Conservation (phyloP, 1,140 invertebrate species). For the Proales similis region DNA sequence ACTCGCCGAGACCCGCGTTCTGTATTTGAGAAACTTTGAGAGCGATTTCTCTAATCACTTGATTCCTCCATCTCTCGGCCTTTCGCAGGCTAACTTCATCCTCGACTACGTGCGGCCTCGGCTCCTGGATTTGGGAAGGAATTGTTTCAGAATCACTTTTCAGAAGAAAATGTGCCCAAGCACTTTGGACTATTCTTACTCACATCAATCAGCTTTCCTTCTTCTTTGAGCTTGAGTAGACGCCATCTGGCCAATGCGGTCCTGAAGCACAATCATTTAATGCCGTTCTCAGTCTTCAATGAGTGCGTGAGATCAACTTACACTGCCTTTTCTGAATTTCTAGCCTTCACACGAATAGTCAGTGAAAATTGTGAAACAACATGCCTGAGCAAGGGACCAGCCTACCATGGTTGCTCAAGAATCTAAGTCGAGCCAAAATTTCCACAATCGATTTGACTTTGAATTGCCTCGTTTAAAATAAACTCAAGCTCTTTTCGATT, state of each 20-base stretch:
- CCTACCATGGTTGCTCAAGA: too few species aligned
- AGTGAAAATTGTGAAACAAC: not conserved
- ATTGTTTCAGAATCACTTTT: not conserved
- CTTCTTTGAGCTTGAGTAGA: conserved; percentile 79
- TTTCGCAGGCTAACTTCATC: conserved; percentile 80
- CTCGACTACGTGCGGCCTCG: conserved; percentile 82
- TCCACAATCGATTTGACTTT: too few species aligned
- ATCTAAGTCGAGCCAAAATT: too few species aligned
- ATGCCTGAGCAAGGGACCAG: too few species aligned
- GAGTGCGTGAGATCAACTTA: conserved; percentile 43
- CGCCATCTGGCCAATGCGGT: conserved; percentile 89
- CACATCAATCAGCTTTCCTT: conserved; percentile 52
- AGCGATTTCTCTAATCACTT: conserved; percentile 91
- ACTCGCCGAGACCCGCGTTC: conserved; percentile 96
- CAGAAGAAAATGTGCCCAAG: not conserved
- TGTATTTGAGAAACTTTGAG: conserved; percentile 99
- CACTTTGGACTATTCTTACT: not conserved
- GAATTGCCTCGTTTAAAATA: too few species aligned
- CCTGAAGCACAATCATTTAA: conserved; percentile 57
- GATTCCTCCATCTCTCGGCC: conserved; percentile 87
- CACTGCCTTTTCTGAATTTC: conserved; percentile 60
- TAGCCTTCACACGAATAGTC: conserved; percentile 48
- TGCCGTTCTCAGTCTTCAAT: not conserved
- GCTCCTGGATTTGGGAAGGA: conserved; percentile 57
- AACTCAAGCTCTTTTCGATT: too few species aligned